Conservation (phyloP, 2,113 vertebrate genomes). For the Pelmatolapia mariae region DNA sequence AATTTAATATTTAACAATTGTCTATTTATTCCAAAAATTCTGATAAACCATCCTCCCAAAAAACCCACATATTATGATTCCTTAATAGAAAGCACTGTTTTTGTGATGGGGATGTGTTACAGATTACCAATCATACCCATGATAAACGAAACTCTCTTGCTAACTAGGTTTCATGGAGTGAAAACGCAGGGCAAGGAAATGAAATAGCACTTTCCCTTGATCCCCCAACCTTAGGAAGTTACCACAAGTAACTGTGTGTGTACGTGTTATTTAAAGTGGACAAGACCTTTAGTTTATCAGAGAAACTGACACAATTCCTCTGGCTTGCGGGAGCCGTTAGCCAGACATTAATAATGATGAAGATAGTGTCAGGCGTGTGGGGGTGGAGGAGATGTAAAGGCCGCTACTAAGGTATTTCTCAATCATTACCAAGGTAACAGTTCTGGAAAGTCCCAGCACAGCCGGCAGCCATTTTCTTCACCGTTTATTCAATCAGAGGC, state of each 20-base stretch:
- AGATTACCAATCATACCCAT: neutral
- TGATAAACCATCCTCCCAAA: neutral
- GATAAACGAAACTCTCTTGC: neutral
- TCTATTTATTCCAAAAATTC: neutral
- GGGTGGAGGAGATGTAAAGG: neutral
- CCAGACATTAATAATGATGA: constrained; percentile 65
- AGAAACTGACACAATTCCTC: constrained; percentile 39
- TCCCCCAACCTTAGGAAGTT: neutral
- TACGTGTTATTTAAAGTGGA: constrained; percentile 26
- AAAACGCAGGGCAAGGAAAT: constrained; percentile 5
- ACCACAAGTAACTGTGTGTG: constrained; percentile 1
- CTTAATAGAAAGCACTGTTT: neutral
- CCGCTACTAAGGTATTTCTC: constrained; percentile 52
- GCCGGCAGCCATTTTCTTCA: constrained; percentile 56
- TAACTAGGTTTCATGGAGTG: neutral
- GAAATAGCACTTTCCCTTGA: constrained; percentile 6
- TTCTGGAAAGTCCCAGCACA: constrained; percentile 30
- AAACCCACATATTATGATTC: neutral
- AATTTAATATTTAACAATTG: neutral
- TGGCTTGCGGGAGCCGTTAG: constrained; percentile 33
- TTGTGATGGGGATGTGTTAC: neutral
- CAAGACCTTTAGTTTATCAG: constrained; percentile 44
- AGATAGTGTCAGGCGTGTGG: constrained; percentile 35
- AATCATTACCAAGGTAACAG: constrained; percentile 52
- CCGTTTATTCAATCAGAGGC: constrained; percentile 43